A percentile compares a stretch with the other conserved stretches of the same genome.
Conservation (phyloP, 2,797 vertebrate species). For the Apodemus agrarius region DNA sequence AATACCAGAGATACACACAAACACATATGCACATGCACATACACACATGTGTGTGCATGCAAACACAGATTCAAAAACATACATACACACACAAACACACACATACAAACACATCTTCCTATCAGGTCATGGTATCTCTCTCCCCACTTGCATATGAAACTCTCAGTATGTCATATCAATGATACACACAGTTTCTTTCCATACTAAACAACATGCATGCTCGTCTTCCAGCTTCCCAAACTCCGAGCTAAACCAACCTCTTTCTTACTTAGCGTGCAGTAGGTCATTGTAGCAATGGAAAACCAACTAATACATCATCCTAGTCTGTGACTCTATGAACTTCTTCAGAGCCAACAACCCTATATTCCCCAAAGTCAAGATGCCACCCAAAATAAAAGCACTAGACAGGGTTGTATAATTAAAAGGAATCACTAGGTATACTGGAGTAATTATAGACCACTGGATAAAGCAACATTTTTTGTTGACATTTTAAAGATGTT, state of each 20-base stretch:
- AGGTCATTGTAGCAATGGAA: background rate
- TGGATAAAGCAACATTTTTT: conserved; percentile 15
- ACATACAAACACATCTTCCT: background rate
- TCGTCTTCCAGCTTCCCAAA: background rate
- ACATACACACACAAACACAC: background rate
- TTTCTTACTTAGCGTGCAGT: background rate
- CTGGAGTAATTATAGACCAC: background rate
- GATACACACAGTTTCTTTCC: background rate
- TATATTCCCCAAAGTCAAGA: background rate
- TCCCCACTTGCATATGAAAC: background rate
- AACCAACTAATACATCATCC: background rate
- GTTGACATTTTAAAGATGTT: conserved; percentile 40
- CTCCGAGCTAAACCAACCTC: background rate
- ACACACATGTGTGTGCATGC: too few species aligned
- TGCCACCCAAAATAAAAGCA: conserved; percentile 29
- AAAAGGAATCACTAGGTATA: background rate
- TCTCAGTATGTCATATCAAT: background rate
- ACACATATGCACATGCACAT: background rate
- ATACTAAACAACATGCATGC: too few species aligned
- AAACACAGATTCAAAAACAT: too few species aligned
- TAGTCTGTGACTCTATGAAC: background rate
- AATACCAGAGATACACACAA: background rate
- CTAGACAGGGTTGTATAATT: background rate
- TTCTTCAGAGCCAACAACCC: background rate
- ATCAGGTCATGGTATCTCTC: too few species aligned